phyloP scores from a whole-genome alignment of 2,113 vertebrate genomes.

The Cephalophus harveyi region DNA sequence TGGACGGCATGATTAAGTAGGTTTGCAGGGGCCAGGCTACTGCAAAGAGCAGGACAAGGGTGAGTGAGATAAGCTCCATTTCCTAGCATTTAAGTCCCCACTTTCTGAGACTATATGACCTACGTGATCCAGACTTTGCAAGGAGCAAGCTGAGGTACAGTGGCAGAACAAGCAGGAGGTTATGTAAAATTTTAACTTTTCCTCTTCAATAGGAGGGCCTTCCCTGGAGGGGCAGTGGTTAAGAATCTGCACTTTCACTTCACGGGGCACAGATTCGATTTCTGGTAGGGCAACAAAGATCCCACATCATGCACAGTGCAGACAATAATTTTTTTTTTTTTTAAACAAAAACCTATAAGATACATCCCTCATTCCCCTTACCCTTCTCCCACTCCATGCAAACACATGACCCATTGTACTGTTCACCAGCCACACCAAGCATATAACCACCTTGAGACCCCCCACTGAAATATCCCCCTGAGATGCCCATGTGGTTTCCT shows the following conservation, averaged over 20 bases:
- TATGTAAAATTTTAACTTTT: not conserved
- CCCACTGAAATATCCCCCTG: not conserved
- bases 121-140: not conserved
- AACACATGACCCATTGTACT: not conserved
- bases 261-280: not conserved
- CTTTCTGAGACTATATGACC: not conserved
- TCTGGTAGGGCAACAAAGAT: not conserved
- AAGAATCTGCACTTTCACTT: not conserved
- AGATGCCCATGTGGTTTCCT: not conserved
- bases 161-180: not conserved
- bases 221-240: not conserved
- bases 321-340: not conserved
- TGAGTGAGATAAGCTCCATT: not conserved
- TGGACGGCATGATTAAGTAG: not conserved
- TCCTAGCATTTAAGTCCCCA: not conserved
- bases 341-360: not conserved
- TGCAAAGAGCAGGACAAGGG: not conserved
- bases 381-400: not conserved
- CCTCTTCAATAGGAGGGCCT: not conserved
- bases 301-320: not conserved
- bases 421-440: not conserved
- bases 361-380: not conserved
- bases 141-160: not conserved
- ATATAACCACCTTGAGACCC: not conserved
- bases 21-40: not conserved